These are phyloP conservation scores for Rutilus rutilus DNA, from an alignment of 2,113 vertebrate genomes.

Conservation along the genomic window DNA sequence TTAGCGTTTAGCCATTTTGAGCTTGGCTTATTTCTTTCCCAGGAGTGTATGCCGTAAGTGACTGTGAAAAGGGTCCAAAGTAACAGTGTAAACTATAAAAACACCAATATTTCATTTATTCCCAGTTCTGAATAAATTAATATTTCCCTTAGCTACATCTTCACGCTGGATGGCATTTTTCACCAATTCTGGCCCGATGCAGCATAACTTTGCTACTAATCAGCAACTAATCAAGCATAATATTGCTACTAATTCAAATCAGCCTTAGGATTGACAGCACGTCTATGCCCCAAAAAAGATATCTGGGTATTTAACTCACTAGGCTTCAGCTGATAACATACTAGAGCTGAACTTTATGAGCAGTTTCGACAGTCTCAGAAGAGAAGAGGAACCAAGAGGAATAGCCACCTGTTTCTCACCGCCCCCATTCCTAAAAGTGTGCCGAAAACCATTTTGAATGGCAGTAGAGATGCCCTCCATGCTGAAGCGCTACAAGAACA, in stretches of 20 bases:
- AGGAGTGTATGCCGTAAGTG: no score
- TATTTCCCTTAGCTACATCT: neutral
- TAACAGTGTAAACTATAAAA: no score
- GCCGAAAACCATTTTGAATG: constrained; percentile 97
- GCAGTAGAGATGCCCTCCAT: constrained; percentile 96
- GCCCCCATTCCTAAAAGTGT: constrained; percentile 92
- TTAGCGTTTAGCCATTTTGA: no score
- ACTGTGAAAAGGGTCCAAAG: no score
- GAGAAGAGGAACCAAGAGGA: constrained; percentile 47
- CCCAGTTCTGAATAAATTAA: no score
- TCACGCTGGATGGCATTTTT: neutral
- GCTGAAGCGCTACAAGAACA: constrained; percentile 92
- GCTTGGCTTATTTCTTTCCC: no score
- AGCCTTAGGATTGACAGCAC: neutral
- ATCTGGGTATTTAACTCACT: neutral
- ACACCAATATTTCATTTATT: no score
- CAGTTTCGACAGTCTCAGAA: neutral
- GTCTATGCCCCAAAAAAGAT: neutral
- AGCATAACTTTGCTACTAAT: neutral
- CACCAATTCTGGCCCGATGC: neutral
- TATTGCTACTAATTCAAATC: neutral
- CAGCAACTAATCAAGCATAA: neutral
- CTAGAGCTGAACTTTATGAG: neutral
- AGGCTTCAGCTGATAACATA: neutral
- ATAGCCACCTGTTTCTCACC: constrained; percentile 93